phyloP scores from a whole-genome alignment of 2,113 vertebrate species.

The Oostethus manadensis region DNA sequence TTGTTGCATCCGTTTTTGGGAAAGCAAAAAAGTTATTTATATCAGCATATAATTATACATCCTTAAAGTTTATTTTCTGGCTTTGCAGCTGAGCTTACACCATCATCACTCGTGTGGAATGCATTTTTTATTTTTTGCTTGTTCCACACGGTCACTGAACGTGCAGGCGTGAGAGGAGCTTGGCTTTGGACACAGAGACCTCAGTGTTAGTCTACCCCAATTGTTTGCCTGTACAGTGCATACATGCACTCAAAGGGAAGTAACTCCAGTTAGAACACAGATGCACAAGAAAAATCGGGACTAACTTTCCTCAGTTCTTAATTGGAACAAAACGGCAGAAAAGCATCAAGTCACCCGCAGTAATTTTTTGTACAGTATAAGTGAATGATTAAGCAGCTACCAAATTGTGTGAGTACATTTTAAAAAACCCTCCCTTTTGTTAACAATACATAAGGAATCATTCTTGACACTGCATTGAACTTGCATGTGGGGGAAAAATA shows the following conservation, averaged over 20 bases:
- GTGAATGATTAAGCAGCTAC: not conserved
- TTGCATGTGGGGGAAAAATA: too few relatives aligned
- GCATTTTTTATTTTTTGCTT: conserved; percentile 37
- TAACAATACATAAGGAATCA: too few relatives aligned
- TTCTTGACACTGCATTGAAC: too few relatives aligned
- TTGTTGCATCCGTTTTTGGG: too few relatives aligned
- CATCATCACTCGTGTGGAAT: conserved; percentile 48
- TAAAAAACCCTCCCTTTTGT: too few relatives aligned
- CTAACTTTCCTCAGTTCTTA: not conserved
- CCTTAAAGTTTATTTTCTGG: not conserved
- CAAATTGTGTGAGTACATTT: not conserved
- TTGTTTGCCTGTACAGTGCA: conserved; percentile 40
- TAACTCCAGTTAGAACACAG: conserved; percentile 12
- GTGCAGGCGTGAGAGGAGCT: conserved; percentile 23
- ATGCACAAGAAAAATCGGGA: not conserved
- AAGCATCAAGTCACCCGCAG: too few relatives aligned
- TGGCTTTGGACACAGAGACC: conserved; percentile 44
- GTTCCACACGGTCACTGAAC: conserved; percentile 41
- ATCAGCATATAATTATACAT: too few relatives aligned
- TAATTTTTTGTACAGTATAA: not conserved
- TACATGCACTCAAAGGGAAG: conserved; percentile 29
- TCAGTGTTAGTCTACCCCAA: conserved; percentile 44
- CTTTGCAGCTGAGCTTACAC: conserved; percentile 14
- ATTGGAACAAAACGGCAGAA: not conserved
- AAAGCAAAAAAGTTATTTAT: too few relatives aligned